Percentiles rank a stretch among this genome's conserved stretches.
These are phyloP conservation scores for Butorides virescens DNA, from an alignment of 2,113 vertebrate genomes.

Conservation along the genomic window DNA sequence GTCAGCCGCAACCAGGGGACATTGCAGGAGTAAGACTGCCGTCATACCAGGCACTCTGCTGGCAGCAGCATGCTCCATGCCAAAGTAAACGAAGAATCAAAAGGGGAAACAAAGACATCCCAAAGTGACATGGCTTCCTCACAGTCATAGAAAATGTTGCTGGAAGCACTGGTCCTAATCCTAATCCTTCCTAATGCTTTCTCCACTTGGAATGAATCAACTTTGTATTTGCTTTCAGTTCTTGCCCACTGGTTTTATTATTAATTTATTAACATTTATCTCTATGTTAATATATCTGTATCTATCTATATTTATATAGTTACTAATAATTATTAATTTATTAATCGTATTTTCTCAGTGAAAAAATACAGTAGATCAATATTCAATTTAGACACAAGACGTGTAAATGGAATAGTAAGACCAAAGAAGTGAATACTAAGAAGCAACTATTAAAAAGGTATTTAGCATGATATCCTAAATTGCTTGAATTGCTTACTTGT, in stretches of 20 bases:
- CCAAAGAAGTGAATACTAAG: neutral
- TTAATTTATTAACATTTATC: slow-evolving; percentile 3
- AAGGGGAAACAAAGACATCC: neutral
- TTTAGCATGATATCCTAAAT: neutral
- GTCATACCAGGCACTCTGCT: neutral
- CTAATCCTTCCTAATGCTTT: neutral
- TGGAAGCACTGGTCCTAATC: neutral
- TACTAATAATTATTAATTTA: neutral
- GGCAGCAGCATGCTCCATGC: neutral
- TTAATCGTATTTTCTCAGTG: neutral
- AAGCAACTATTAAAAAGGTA: neutral
- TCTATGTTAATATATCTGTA: neutral
- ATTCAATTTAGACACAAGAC: neutral
- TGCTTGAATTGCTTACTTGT: neutral
- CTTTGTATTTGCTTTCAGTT: neutral
- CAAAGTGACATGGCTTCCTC: neutral
- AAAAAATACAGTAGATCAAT: neutral
- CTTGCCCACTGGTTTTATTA: neutral
- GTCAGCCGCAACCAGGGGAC: neutral
- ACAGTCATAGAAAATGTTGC: neutral
- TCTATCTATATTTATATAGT: neutral
- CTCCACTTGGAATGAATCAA: neutral
- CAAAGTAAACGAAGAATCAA: neutral
- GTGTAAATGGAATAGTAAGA: neutral
- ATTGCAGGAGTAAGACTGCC: neutral